Evolutionary conservation across 2,888 invertebrate genomes (phyloP), one percentile per base, ranked within the genome.

Genomic region (Eulithis testata): DNA sequence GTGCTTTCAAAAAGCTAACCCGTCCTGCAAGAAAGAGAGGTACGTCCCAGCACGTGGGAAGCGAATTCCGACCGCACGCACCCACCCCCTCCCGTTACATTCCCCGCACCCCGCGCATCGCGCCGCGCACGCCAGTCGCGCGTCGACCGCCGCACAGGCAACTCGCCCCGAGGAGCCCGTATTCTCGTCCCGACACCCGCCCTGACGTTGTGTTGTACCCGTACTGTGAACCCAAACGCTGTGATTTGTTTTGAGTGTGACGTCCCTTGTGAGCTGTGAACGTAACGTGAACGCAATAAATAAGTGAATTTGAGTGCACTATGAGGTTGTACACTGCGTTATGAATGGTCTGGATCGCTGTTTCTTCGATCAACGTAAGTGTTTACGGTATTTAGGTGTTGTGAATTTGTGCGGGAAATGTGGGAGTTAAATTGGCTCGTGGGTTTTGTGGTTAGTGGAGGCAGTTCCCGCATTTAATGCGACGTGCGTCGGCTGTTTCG

Each of bases 321-420:
- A 93, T 93, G 92, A 87, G 84, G 90, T 89, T 90, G 85, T 88
- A 83, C 77, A 80, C 82, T 84, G 85, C 88, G 93, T 92, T 88
- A 93, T 93, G 93, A 93, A 92, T 93, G 93, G 93, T 89, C 88
- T 93, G 89, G 93, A 93, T 89, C 91, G 92, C 86, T 92, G 93
- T 86, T 93, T 93, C 90, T 93, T 93, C 89, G 93, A 93, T 90
- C 93, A 93, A 91, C 93, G 93, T 93, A 89, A 93, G 93, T 90
- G 81, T 79, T 80, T 78, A 78, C 76, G 76, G 75, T 83, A 83
- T 86, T 87, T 86, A 84, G 79, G 78, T 77, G 66, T 72, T 67
- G 71, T 71, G 69, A 63, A 72, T 74, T 40, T 75, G 69, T 68
- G 67, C 68, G 69, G 63, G 83, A 82, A 84, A 71, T 68, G 66